Conservation (phyloP, 2,888 invertebrate genomes). For the Tipula lateralis region DNA sequence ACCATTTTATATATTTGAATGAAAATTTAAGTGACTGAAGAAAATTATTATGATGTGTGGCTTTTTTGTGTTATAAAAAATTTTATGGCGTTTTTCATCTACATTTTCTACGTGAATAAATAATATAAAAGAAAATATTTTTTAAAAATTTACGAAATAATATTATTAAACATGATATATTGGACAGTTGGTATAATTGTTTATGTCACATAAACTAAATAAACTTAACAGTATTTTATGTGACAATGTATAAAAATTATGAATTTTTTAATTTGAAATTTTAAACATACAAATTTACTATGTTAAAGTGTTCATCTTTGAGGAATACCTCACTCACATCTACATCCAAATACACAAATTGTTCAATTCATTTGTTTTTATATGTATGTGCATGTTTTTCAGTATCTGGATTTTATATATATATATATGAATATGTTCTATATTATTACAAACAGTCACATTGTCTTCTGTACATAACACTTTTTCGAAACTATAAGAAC, state of each 20-base stretch:
- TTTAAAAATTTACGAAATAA: background rate
- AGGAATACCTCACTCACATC: background rate
- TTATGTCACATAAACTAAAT: background rate
- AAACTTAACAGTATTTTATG: background rate
- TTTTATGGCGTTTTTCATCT: background rate
- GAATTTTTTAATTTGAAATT: background rate
- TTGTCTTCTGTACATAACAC: background rate
- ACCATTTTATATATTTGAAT: background rate
- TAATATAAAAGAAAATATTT: background rate
- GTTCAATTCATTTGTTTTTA: background rate
- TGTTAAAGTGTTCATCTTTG: background rate
- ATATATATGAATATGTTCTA: too few species aligned
- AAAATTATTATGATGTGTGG: conserved; percentile 24
- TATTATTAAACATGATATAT: background rate
- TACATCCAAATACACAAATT: too few species aligned
- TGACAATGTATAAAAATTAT: background rate
- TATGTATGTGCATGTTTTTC: too few species aligned
- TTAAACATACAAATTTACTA: background rate
- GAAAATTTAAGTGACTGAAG: conserved; percentile 24
- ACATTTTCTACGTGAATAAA: background rate
- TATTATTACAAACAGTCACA: background rate
- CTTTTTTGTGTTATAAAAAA: background rate
- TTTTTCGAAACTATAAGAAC: background rate
- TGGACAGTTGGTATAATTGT: background rate
- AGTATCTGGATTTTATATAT: too few species aligned